Base-by-base conservation (phyloP, 2,888 invertebrate genomes). In the Hydrotaea cyrtoneurina region DNA sequence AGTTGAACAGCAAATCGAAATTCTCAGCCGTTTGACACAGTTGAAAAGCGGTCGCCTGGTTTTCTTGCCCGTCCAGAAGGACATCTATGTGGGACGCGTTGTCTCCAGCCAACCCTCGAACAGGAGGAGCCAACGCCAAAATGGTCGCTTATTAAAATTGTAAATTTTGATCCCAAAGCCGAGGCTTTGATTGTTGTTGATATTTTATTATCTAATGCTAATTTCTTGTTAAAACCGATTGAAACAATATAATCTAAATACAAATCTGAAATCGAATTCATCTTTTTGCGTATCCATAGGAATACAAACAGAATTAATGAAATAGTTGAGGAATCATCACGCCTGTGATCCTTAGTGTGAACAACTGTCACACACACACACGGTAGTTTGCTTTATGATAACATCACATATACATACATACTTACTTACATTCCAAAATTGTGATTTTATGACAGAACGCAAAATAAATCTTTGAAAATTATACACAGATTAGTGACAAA, bases 31-130 rank as follows among this genome's bases (percentile, higher is more conserved):
- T 31, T 77, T 87, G 5, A 87, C 86, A 0, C 76, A 80, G 26
- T 50, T 82, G n/a, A 81, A 78, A 73, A 89, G 82, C 55, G 91
- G 90, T 1, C 91, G 91, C 7, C 79, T 91, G 15, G 87, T 91
- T n/a, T 87, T 91, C 21, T 78, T 91, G 80, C 91, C 91, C 0
- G 17, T 85, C 15, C 55, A 73, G 8, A 73, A 79, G 26, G 76
- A 82, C 31, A 23, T 82, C 3, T 82, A 77, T 36, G 64, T 85
- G 53, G 81, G 81, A 2, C 84, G 76, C 46, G 73, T 85, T 17
- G 76, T 85, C 8, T 53, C 81, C 10, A 64, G 53, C 8, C 64
- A 69, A 69, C 17, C 66, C 21, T 43, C 46, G 23, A 55, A 46
- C 36, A 31, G n/a, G n/a, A 53, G 23, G 59, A 17, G 1, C 43